Base-by-base conservation (phyloP, 1,140 invertebrate species). In the Scaptodrosophila lebanonensis region DNA sequence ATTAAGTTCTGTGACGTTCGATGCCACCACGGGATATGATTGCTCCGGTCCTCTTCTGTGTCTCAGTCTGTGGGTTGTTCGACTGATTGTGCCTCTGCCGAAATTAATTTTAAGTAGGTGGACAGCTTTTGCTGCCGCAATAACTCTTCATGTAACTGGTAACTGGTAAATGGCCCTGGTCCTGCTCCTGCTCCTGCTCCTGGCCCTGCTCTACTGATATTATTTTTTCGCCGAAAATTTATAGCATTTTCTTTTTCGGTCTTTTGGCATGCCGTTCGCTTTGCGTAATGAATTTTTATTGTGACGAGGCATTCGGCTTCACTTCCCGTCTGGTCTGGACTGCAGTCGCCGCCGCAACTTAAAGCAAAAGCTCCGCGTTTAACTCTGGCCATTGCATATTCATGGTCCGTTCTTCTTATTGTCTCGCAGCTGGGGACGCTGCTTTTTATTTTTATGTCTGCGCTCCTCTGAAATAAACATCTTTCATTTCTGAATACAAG, bases 31-130 rank as follows among this genome's bases (percentile, higher is more conserved):
- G 44, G 61, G 18, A 27, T 65, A 18, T 35, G 27, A 8, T 32
- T 36, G 45, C 15, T 20, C 13, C 17, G 49, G 43, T 35, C 59
- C 44, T 42, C 43, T 53, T 33, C 20, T 53, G 57, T 44, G 32
- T 13, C 32, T 32, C 17, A 27, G 40, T 18, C 56, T 42, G 49
- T 38, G 54, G 8, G 33, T 32, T 49, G 51, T 57, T 62, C 18
- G 50, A 56, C 38, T 59, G 16, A 25, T 27, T 22, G 60, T 48
- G 54, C 48, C 50, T 49, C 5, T 54, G 69, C 47, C 50, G 69
- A 82, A 82, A 82, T 82, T 82, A 82, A 82, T 82, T 82, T 82
- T 82, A 82, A 82, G 75, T 82, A 82, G 75, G 75, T 82, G 75
- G 75, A 82, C 75, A 82, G 75, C 69, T 79, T 67, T 82, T 66